Percentiles rank a stretch among this genome's conserved stretches.
These are phyloP conservation scores for Ammodytes dubius DNA, from an alignment of 2,113 vertebrate genomes.

Conservation along the genomic window DNA sequence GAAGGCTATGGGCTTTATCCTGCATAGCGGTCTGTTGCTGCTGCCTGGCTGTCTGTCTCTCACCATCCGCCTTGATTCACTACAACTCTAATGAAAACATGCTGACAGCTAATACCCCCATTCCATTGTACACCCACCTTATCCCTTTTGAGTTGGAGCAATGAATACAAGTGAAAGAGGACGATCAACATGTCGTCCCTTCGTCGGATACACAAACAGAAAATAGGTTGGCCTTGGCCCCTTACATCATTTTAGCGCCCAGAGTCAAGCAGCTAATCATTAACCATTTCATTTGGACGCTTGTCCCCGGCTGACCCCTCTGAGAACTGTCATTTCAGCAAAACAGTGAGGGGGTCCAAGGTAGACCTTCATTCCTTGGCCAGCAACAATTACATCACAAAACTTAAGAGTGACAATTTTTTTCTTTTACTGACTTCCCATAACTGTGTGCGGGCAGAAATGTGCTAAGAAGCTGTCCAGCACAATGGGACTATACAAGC, in stretches of 20 bases:
- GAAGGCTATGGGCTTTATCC: constrained; percentile 63
- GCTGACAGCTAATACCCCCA: constrained; percentile 74
- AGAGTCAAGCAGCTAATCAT: constrained; percentile 70
- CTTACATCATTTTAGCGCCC: constrained; percentile 55
- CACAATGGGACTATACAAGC: neutral
- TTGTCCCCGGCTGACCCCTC: constrained; percentile 65
- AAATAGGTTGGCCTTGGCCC: constrained; percentile 56
- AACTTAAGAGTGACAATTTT: neutral
- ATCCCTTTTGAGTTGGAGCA: constrained; percentile 56
- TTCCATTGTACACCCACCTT: constrained; percentile 66
- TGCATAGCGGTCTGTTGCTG: constrained; percentile 62
- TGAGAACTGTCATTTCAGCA: constrained; percentile 42
- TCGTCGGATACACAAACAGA: constrained; percentile 40
- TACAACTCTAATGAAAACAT: constrained; percentile 75
- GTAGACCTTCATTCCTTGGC: constrained; percentile 32
- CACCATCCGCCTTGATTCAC: constrained; percentile 76
- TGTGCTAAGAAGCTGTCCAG: neutral
- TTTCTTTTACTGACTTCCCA: neutral
- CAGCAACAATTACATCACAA: constrained; percentile 20
- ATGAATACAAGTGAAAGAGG: constrained; percentile 70
- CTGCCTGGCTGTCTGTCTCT: constrained; percentile 64
- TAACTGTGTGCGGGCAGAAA: neutral
- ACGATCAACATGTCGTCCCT: constrained; percentile 51
- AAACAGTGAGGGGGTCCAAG: constrained; percentile 27
- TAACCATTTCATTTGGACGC: constrained; percentile 68